Evolutionary conservation across 1,140 invertebrate species (phyloP), one percentile per base, ranked within the genome.

Genomic region (Phymorhynchus buccinoides): DNA sequence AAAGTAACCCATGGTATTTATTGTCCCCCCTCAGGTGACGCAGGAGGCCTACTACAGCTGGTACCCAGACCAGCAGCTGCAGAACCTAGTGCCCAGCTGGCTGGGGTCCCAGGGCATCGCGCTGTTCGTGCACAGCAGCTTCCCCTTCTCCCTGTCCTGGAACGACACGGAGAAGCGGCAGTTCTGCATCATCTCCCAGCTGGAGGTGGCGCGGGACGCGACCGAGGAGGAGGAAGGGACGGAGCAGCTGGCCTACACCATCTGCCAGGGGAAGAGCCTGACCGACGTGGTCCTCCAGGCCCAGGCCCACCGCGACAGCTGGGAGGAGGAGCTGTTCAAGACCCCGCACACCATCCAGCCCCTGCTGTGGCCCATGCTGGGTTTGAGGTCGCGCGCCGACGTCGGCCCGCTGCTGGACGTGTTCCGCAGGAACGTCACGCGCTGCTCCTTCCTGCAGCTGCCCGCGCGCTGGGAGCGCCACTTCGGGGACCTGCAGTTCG

Each of bases 61-160:
- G 32, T 88, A 88, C 68, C 88, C 88, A 6, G 35, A 37, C 3
- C 77, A 85, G 41, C 88, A 87, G 77, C 32, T 56, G 39, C 71
- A 62, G 44, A 88, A 85, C 79, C 68, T 86, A 32, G 84, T 86
- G 1, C 88, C 88, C 35, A 83, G 84, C 41, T 88, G 88, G 88
- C 86, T 87, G 37, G 86, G 84, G 1, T 85, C 84, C 0, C 84
- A 87, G 39, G 86, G 86, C 12, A 85, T 88, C 30, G 77, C 82
- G 22, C 84, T 88, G 52, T 87, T 88, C 39, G 66, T 88, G 7
- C 80, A 87, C 80, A 86, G 82, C 48, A 85, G 85, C 42, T 86
- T 80, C 48, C 88, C 86, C 3, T 88, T 88, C 79, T 80, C 41
- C 27, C 32, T 88, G 4, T 68, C 75, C 32, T 87, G 86, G 86